These are phyloP conservation scores for Hydrozoanthus tunicans DNA, from an alignment of 64 coral and sea anemone species.

Conservation along the genomic window DNA sequence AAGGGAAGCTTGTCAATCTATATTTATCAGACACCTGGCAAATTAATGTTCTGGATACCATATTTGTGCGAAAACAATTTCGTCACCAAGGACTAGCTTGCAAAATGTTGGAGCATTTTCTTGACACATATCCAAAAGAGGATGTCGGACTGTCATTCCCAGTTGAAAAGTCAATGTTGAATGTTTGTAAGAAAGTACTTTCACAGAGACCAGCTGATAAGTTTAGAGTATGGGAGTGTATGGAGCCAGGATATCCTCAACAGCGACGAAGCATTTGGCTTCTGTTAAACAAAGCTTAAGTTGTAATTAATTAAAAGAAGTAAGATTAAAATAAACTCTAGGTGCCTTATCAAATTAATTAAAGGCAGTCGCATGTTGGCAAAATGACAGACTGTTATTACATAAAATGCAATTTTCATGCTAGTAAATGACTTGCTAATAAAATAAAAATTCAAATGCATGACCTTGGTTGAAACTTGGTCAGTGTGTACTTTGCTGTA, in stretches of 20 bases:
- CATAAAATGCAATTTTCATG: too few relatives aligned
- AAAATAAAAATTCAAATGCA: too few relatives aligned
- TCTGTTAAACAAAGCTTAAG: constrained; percentile 1
- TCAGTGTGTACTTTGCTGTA: too few relatives aligned
- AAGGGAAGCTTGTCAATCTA: constrained; percentile 52
- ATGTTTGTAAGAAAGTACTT: constrained; percentile 52
- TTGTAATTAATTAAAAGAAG: background rate
- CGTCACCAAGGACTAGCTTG: constrained; percentile 46
- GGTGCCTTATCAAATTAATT: background rate
- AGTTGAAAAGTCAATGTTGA: constrained; percentile 22
- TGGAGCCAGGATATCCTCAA: constrained; percentile 17
- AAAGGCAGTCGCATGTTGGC: background rate
- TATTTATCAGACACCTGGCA: constrained; percentile 48
- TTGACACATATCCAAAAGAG: constrained; percentile 38
- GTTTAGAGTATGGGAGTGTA: constrained; percentile 62
- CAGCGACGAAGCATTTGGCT: constrained; percentile 51
- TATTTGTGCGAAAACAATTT: constrained; percentile 58
- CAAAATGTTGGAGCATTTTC: constrained; percentile 59
- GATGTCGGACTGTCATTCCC: constrained; percentile 68
- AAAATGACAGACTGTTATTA: too few relatives aligned
- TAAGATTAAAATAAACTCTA: background rate
- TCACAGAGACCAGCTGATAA: constrained; percentile 48
- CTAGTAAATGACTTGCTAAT: too few relatives aligned
- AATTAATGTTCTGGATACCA: constrained; percentile 68
- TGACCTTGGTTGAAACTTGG: too few relatives aligned